phyloP scores from a whole-genome alignment of 2,797 vertebrate species.

The Spinus olivaceus region DNA sequence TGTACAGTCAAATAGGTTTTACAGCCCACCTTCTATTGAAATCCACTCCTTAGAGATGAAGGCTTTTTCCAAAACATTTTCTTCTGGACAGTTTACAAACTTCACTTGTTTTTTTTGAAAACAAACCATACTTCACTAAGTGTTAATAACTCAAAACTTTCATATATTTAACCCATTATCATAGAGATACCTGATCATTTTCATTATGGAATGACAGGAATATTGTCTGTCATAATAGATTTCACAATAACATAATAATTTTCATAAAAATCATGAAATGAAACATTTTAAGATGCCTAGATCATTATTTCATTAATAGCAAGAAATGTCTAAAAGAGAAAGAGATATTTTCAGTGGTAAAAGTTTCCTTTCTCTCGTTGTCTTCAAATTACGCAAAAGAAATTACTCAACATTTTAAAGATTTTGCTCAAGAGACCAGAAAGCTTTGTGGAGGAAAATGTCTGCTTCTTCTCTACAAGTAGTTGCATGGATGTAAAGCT shows the following conservation, averaged over 20 bases:
- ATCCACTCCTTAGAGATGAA: not conserved
- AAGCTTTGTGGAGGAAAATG: not conserved
- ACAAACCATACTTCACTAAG: not conserved
- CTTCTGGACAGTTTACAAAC: not conserved
- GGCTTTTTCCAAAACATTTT: not conserved
- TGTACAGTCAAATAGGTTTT: not conserved
- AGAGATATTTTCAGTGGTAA: not conserved
- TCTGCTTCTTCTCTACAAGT: not conserved
- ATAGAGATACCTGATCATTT: not conserved
- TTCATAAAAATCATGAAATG: not conserved
- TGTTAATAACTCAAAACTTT: not conserved
- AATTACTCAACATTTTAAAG: not conserved
- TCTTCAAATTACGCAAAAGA: not conserved
- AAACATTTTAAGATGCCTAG: not conserved
- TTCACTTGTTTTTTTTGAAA: not conserved
- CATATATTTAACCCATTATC: not conserved
- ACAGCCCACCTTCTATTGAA: not conserved
- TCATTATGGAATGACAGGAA: not conserved
- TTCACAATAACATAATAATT: not conserved
- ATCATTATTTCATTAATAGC: not conserved
- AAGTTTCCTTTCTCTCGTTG: not conserved
- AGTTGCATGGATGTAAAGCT: not conserved
- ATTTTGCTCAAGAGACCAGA: not conserved
- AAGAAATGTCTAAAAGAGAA: not conserved
- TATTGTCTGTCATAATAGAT: not conserved